These are phyloP conservation scores for Nasua narica DNA, from an alignment of 2,797 vertebrate species.

Conservation along the genomic window DNA sequence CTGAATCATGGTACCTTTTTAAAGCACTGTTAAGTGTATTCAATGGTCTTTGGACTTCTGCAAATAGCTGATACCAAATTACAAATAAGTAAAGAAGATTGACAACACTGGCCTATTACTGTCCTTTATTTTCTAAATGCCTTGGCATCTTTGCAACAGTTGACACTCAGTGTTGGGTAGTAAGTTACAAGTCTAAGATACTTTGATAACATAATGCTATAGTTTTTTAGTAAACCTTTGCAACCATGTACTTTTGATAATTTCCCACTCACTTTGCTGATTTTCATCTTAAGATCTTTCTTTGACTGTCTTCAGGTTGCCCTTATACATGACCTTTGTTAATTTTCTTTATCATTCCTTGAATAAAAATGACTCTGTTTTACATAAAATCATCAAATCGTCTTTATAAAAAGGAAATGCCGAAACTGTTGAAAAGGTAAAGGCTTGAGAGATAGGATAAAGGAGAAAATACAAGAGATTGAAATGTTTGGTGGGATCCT, in stretches of 20 bases:
- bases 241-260: not conserved
- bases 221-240: not conserved
- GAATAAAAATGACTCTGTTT: slow-evolving; percentile 4
- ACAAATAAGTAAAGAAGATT: not conserved
- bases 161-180: not conserved
- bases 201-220: not conserved
- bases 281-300: slow-evolving; percentile 13
- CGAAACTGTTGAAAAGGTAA: not conserved
- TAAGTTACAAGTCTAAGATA: not conserved
- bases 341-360: not conserved
- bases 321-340: not conserved
- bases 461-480: not conserved
- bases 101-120: not conserved
- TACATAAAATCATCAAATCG: not conserved
- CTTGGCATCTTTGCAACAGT: not conserved
- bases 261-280: not conserved
- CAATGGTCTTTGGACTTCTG: not conserved
- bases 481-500: not conserved
- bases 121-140: not conserved
- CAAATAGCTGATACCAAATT: not conserved
- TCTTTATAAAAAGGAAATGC: slow-evolving; percentile 2
- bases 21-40: not conserved
- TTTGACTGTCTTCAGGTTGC: not conserved
- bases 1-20: not conserved
- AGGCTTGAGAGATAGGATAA: not conserved